Conservation (phyloP, 2,797 vertebrate species). For the Momotus momota region DNA sequence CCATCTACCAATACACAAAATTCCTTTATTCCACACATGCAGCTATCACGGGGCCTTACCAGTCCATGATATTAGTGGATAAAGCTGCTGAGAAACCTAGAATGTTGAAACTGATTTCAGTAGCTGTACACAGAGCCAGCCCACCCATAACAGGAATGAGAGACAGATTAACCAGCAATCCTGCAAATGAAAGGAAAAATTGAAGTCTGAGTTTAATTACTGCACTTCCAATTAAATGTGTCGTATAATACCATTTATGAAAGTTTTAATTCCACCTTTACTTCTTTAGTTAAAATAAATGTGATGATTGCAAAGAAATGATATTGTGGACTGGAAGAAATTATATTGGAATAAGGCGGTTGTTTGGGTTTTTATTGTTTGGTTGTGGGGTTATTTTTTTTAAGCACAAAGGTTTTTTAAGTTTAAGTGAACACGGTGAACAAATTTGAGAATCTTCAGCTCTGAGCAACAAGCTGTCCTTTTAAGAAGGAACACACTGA, state of each 20-base stretch:
- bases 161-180: constrained; percentile 92
- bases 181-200: constrained; percentile 67
- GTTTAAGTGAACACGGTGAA: background rate
- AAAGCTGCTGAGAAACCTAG: constrained; percentile 94
- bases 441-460: background rate
- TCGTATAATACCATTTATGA: background rate
- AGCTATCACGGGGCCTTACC: constrained; percentile 76
- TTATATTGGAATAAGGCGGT: background rate
- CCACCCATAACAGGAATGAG: constrained; percentile 94
- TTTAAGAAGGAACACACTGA: background rate
- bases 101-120: constrained; percentile 94
- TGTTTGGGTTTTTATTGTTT: background rate
- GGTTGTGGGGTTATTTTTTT: background rate
- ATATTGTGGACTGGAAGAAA: background rate
- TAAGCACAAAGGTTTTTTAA: background rate
- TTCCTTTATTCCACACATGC: fast-evolving
- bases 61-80: constrained; percentile 99
- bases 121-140: constrained; percentile 92
- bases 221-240: background rate
- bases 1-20: background rate
- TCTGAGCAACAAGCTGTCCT: background rate
- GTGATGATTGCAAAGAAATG: background rate
- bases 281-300: background rate
- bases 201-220: background rate
- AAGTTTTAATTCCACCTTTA: background rate